phyloP scores from a whole-genome alignment of 2,888 invertebrate genomes.

The Dexiosoma caninum region DNA sequence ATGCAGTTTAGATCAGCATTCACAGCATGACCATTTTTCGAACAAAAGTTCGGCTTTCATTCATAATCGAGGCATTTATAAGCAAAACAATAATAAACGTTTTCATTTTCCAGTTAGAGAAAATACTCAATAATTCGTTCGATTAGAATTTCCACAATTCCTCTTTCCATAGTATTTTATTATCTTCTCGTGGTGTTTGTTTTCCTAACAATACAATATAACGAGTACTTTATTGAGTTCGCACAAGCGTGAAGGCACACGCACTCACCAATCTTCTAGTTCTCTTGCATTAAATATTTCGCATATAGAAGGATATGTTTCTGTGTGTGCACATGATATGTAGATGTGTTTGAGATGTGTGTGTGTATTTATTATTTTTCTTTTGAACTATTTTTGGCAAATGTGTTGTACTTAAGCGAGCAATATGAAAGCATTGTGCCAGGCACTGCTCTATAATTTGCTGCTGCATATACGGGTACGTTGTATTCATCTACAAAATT shows the following conservation, averaged over 20 bases:
- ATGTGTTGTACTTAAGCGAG: conserved; percentile 20
- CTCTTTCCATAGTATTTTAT: too few relatives aligned
- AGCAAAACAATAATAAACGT: too few relatives aligned
- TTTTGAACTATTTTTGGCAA: conserved; percentile 22
- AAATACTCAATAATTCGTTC: too few relatives aligned
- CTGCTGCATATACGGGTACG: conserved; percentile 6
- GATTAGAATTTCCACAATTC: too few relatives aligned
- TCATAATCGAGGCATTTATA: too few relatives aligned
- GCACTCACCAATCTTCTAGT: not conserved
- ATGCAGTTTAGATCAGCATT: too few relatives aligned
- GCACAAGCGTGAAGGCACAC: conserved; percentile 1
- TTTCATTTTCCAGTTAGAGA: too few relatives aligned
- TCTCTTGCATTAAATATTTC: conserved; percentile 9
- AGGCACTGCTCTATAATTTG: conserved; percentile 27
- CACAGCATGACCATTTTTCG: too few relatives aligned
- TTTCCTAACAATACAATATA: conserved; percentile 21
- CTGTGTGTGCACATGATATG: not conserved
- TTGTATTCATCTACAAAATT: conserved; percentile 44
- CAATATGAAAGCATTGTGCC: not conserved
- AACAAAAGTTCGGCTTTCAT: too few relatives aligned
- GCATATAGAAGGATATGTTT: not conserved
- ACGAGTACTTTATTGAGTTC: conserved; percentile 12
- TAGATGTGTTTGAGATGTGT: not conserved
- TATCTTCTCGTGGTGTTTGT: conserved; percentile 12
- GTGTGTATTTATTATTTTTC: not conserved